These are phyloP conservation scores for Zaprionus camerounensis DNA, from an alignment of 1,140 invertebrate genomes.

Conservation along the genomic window DNA sequence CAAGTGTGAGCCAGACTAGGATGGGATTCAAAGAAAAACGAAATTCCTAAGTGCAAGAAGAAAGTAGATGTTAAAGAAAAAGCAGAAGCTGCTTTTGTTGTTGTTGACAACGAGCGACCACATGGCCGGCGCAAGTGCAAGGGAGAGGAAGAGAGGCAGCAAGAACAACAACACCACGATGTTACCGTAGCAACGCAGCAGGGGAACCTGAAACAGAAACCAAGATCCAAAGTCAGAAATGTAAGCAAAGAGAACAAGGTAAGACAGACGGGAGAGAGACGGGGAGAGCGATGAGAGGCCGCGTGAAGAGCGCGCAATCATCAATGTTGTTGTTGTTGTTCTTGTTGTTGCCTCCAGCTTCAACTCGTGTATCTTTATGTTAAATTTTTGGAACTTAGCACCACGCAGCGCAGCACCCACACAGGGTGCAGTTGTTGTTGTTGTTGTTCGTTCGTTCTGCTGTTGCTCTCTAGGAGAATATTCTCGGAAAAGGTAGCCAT, in stretches of 20 bases:
- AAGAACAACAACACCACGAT: slow-evolving; percentile 54
- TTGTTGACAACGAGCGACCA: slow-evolving; percentile 47
- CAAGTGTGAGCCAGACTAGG: slow-evolving; percentile 43
- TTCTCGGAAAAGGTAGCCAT: slow-evolving; percentile 45
- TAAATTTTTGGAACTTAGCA: slow-evolving; percentile 29
- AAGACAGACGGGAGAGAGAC: slow-evolving; percentile 2
- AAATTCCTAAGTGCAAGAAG: slow-evolving; percentile 41
- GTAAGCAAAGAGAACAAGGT: slow-evolving; percentile 34
- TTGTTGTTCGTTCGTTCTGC: slow-evolving; percentile 14
- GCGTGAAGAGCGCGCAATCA: slow-evolving; percentile 4
- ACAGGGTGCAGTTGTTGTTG: slow-evolving; percentile 21
- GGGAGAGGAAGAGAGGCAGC: slow-evolving; percentile 47
- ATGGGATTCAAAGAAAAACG: slow-evolving; percentile 67
- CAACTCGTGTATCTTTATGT: slow-evolving; percentile 23
- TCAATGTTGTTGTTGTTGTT: slow-evolving; percentile 9
- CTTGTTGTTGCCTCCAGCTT: slow-evolving; percentile 11
- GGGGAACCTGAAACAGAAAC: slow-evolving; percentile 43
- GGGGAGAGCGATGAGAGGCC: slow-evolving; percentile 7
- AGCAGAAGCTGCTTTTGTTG: slow-evolving; percentile 30
- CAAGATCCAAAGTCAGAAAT: slow-evolving; percentile 33
- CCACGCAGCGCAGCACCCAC: slow-evolving; percentile 42
- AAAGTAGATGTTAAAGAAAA: slow-evolving; percentile 16
- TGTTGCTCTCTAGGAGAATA: slow-evolving; percentile 4
- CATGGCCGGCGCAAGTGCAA: slow-evolving; percentile 54
- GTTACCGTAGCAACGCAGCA: slow-evolving; percentile 59